Evolutionary conservation across 2,797 vertebrate species (phyloP).

Genomic region (Falco columbarius): DNA sequence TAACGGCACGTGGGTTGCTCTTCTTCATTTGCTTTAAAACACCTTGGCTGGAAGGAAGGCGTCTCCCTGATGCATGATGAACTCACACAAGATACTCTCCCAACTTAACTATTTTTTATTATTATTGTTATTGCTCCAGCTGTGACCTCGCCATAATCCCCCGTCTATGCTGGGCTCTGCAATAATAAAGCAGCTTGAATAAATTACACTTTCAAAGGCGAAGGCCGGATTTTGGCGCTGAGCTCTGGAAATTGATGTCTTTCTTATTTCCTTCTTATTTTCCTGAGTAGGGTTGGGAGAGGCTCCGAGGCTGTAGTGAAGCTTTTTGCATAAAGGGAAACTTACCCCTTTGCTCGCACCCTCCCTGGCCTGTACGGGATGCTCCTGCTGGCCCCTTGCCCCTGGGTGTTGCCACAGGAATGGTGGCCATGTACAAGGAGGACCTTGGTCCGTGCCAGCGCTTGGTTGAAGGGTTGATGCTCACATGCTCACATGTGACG

Average conservation of each 20-base stretch:
- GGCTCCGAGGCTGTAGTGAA: neutral
- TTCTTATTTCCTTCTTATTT: slow-evolving; percentile 49
- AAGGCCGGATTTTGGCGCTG: slow-evolving; percentile 73
- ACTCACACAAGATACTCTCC: neutral
- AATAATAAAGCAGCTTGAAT: slow-evolving; percentile 75
- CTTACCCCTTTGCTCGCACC: neutral
- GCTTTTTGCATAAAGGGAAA: neutral
- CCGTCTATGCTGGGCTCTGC: slow-evolving; percentile 18
- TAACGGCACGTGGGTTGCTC: neutral
- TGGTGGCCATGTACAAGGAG: neutral
- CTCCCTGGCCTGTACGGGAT: neutral
- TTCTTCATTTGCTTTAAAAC: neutral
- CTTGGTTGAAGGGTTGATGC: neutral
- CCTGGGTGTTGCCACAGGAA: neutral
- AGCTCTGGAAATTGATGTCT: slow-evolving; percentile 74
- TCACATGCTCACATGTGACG: accelerated
- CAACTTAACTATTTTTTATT: slow-evolving; percentile 47
- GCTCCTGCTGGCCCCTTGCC: neutral
- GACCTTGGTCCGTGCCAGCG: neutral
- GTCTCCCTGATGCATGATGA: neutral
- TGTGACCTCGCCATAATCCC: slow-evolving; percentile 68
- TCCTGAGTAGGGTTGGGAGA: neutral
- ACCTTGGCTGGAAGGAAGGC: neutral
- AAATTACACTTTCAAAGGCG: slow-evolving; percentile 77
- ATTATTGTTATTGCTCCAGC: slow-evolving; percentile 60